Percentiles rank a stretch among this genome's conserved stretches.
phyloP scores from a whole-genome alignment of 2,113 vertebrate species.

The Arenaria interpres region DNA sequence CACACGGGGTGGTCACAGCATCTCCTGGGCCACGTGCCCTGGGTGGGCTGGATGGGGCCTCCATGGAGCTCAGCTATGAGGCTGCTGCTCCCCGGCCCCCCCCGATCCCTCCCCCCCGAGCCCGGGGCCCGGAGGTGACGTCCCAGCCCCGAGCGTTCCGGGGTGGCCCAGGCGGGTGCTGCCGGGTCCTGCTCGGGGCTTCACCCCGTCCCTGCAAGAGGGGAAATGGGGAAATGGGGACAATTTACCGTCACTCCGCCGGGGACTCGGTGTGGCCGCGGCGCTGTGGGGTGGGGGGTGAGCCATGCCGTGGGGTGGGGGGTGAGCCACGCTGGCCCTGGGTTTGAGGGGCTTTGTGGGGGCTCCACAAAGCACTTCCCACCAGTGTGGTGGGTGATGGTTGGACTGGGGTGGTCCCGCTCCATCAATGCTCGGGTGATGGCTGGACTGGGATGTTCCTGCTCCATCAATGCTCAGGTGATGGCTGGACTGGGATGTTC shows the following conservation, averaged over 20 bases:
- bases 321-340: not conserved
- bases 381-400: not conserved
- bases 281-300: not conserved
- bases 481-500: not conserved
- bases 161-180: not conserved
- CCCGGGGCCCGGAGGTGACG: rapidly evolving
- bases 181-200: not conserved
- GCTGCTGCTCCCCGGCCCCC: not conserved
- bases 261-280: not conserved
- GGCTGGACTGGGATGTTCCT: not conserved
- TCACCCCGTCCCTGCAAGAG: not conserved
- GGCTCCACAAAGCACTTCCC: not conserved
- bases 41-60: not conserved
- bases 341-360: rapidly evolving
- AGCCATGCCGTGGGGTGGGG: no score
- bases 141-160: not conserved
- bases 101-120: not conserved
- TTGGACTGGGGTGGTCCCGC: not conserved
- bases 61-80: not conserved
- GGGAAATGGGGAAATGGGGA: not conserved
- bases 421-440: no score
- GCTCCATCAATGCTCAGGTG: no score
- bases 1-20: rapidly evolving
- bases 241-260: not conserved
- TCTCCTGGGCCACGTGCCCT: not conserved